Base-by-base conservation (phyloP, 2,113 vertebrate species). In the Antechinus stuartii region DNA sequence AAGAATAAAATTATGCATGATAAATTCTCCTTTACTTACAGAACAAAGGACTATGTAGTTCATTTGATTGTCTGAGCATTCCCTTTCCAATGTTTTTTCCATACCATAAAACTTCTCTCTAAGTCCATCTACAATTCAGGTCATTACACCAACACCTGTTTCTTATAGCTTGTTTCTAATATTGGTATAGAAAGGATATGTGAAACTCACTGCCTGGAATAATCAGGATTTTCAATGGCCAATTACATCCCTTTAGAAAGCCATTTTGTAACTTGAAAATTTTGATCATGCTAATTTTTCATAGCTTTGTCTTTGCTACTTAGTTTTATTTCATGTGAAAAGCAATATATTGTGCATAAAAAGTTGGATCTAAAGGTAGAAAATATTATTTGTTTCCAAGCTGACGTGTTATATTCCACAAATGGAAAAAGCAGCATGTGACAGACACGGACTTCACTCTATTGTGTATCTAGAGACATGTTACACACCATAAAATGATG, bases 271-370 rank as follows among this genome's bases (percentile, higher is more conserved):
- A 50, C n/a, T 93, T 93, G 54, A 8, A 55, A 42, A 84, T 22
- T 19, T 84, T 84, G 68, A 84, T 84, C 68, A 42, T 42, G 19
- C 14, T 84, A 35, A 42, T 50, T 76, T 93, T 46, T 96, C 91
- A 91, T 55, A 91, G 95, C 93, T 42, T 47, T 7, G 55, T 92
- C 52, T 2, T 89, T n/a, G 95, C 89, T 91, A 52, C 46, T 96
- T 96, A 96, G 92, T 24, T 93, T 90, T 23, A 91, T 84, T 47
- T 95, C 42, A 93, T 97, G 95, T 93, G 25, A 95, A 95, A 97
- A 89, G 2, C 26, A 94, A 19, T 0, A 55, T 91, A 90, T 50
- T 93, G 53, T 61, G 56, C 84, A 92, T 26, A 47, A 95, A 94
- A 7, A 2, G 2, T 91, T 95, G 46, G 22, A 96, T 96, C 3